Evolutionary conservation across 2,888 invertebrate genomes (phyloP).

Genomic region (Magallana nippona): DNA sequence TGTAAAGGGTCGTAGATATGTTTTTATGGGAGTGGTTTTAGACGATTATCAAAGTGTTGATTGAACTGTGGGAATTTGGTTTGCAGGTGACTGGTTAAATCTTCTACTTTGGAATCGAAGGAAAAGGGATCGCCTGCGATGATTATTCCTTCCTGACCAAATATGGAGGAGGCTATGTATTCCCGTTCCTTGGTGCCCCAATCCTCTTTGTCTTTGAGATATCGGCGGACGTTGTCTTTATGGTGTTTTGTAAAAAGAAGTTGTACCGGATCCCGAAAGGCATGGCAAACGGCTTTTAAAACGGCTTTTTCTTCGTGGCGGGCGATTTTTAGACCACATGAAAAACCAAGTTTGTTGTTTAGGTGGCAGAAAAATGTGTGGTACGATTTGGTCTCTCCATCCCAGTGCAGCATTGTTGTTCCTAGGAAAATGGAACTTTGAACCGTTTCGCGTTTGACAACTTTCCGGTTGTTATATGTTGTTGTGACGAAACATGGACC

Average conservation of each 20-base stretch:
- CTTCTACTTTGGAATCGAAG: too few relatives aligned
- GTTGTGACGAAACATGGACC: not conserved
- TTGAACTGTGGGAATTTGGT: too few relatives aligned
- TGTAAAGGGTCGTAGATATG: too few relatives aligned
- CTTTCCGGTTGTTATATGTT: not conserved
- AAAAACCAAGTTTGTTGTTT: constrained; percentile 28
- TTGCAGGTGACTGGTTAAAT: too few relatives aligned
- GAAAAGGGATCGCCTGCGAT: not conserved
- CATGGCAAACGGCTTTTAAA: constrained; percentile 42
- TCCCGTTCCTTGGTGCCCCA: constrained; percentile 30
- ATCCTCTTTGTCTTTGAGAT: constrained; percentile 40
- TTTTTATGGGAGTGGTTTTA: too few relatives aligned
- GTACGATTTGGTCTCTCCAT: constrained; percentile 43
- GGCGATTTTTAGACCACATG: constrained; percentile 24
- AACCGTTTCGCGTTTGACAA: not conserved
- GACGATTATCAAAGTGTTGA: too few relatives aligned
- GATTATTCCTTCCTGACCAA: constrained; percentile 43
- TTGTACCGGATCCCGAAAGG: constrained; percentile 18
- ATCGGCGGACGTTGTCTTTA: constrained; percentile 44
- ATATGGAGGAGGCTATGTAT: constrained; percentile 38
- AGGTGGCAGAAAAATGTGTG: constrained; percentile 45
- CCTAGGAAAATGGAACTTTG: constrained; percentile 11
- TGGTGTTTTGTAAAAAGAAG: constrained; percentile 46
- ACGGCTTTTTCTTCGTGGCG: constrained; percentile 49
- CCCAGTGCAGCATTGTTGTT: constrained; percentile 44